A percentile compares a stretch with the other conserved stretches of the same genome.
Evolutionary conservation across 2,888 invertebrate genomes (phyloP).

Genomic region (Sarcophaga caerulescens): DNA sequence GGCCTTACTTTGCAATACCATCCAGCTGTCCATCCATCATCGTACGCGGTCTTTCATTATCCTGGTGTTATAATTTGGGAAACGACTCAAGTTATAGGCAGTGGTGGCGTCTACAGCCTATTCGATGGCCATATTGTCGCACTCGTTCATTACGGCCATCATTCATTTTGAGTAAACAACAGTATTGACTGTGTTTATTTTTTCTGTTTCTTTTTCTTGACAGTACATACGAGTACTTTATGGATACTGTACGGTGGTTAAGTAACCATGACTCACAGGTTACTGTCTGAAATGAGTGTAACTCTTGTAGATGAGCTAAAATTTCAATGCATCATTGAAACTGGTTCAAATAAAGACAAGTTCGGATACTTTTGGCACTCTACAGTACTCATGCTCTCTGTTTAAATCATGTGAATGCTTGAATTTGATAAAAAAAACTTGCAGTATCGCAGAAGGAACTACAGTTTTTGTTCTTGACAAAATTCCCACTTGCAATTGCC

Average conservation of each 20-base stretch:
- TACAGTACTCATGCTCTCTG: too few species aligned
- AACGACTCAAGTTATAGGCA: constrained; percentile 1
- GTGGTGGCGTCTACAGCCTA: constrained; percentile 50
- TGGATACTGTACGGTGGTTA: constrained; percentile 3
- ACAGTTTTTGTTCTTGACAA: not conserved
- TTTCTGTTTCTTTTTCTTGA: not conserved
- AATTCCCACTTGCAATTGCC: too few species aligned
- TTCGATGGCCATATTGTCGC: constrained; percentile 50
- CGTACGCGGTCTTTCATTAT: constrained; percentile 59
- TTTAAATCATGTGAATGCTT: too few species aligned
- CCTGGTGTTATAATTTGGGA: constrained; percentile 42
- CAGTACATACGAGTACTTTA: constrained; percentile 21
- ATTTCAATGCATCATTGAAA: constrained; percentile 40
- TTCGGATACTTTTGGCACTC: not conserved
- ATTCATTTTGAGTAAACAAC: constrained; percentile 54
- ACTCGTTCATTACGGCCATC: constrained; percentile 60
- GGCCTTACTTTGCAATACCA: constrained; percentile 13
- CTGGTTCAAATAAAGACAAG: constrained; percentile 23
- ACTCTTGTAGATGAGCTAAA: constrained; percentile 30
- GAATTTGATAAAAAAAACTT: not conserved
- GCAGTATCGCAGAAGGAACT: not conserved
- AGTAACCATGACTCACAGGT: constrained; percentile 55
- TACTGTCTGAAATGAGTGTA: constrained; percentile 41
- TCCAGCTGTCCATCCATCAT: constrained; percentile 60
- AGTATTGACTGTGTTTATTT: constrained; percentile 28